phyloP scores from a whole-genome alignment of 2,113 vertebrate genomes.

The Toxotes chatareus region DNA sequence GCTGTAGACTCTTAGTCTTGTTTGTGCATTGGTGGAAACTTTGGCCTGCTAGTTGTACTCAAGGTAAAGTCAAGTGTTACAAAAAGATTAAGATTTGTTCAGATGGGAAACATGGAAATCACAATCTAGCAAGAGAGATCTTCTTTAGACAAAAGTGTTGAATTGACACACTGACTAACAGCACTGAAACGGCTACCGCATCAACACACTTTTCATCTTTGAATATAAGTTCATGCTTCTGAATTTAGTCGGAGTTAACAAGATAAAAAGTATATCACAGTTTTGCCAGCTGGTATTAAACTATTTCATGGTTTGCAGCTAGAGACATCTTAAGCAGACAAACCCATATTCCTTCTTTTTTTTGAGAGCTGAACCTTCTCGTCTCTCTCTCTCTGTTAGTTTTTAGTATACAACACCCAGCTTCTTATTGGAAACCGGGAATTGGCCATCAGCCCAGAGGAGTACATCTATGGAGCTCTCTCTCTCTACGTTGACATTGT shows the following conservation, averaged over 20 bases:
- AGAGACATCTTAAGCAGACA: not conserved
- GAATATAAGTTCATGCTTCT: too few species aligned
- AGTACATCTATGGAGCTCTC: slow-evolving; percentile 93
- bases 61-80: not conserved
- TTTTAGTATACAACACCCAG: slow-evolving; percentile 96
- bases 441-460: slow-evolving; percentile 91
- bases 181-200: too few species aligned
- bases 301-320: not conserved
- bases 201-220: too few species aligned
- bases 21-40: not conserved
- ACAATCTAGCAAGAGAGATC: not conserved
- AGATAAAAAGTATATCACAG: too few species aligned
- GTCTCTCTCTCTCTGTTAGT: slow-evolving; percentile 77
- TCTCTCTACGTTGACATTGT: slow-evolving; percentile 93
- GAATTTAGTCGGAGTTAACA: not conserved
- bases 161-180: too few species aligned
- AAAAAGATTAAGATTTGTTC: not conserved
- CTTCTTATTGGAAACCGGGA: slow-evolving; percentile 94
- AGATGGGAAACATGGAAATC: not conserved
- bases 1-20: too few species aligned
- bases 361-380: not conserved
- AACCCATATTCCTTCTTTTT: not conserved
- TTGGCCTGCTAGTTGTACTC: not conserved
- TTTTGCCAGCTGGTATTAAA: not conserved
- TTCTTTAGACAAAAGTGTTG: too few species aligned